These are phyloP conservation scores for Ochropleura leucogaster DNA, from an alignment of 2,888 invertebrate genomes.

Conservation along the genomic window DNA sequence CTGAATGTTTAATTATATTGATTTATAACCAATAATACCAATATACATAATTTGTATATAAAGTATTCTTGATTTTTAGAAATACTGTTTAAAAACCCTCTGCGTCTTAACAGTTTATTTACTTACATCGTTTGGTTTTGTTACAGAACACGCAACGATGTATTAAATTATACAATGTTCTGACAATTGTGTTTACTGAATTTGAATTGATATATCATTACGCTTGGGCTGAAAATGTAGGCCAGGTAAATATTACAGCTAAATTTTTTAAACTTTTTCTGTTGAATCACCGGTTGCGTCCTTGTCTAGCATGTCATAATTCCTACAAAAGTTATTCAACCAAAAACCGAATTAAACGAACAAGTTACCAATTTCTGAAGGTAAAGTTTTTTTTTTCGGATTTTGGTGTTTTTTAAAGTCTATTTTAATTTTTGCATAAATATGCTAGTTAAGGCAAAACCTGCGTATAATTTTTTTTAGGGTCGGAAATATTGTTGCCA, in stretches of 20 bases:
- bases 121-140: slow-evolving; percentile 8
- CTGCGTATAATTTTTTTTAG: too few relatives aligned
- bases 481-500: too few relatives aligned
- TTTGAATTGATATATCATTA: slow-evolving; percentile 96
- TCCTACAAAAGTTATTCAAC: not conserved
- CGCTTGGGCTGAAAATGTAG: slow-evolving; percentile 95
- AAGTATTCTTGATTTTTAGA: not conserved
- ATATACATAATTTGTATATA: too few relatives aligned
- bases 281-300: not conserved
- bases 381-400: too few relatives aligned
- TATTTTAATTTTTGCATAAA: too few relatives aligned
- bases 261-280: not conserved
- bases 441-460: too few relatives aligned
- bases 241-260: slow-evolving; percentile 88
- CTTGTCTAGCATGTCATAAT: not conserved
- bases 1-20: too few relatives aligned
- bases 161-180: slow-evolving; percentile 94
- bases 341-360: too few relatives aligned
- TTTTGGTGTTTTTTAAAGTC: too few relatives aligned
- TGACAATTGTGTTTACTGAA: slow-evolving; percentile 95
- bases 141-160: slow-evolving; percentile 93
- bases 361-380: too few relatives aligned
- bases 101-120: not conserved
- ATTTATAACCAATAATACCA: too few relatives aligned
- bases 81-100: not conserved